phyloP scores from a whole-genome alignment of 2,888 invertebrate genomes.

The Vandiemenella viatica region DNA sequence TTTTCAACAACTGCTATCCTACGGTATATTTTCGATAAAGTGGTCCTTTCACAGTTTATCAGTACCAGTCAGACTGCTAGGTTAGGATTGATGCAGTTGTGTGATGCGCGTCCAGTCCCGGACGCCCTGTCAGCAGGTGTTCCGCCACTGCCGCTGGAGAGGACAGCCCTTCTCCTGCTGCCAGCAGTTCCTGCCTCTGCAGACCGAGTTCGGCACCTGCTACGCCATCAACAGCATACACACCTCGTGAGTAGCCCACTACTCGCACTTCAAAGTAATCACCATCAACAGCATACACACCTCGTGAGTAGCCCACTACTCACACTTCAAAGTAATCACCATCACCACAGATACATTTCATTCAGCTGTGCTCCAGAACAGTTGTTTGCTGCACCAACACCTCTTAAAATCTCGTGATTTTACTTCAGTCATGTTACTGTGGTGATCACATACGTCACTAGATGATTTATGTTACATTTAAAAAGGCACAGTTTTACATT shows the following conservation, averaged over 20 bases:
- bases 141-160: conserved; percentile 5
- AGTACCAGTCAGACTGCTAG: no score
- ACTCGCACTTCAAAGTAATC: not conserved
- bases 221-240: conserved; percentile 9
- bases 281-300: conserved; percentile 8
- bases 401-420: no score
- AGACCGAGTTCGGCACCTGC: conserved; percentile 10
- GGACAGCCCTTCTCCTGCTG: conserved; percentile 8
- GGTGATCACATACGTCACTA: no score
- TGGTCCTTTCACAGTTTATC: no score
- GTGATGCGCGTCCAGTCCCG: conserved; percentile 46
- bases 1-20: no score
- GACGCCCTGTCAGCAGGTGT: conserved; percentile 2
- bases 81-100: not conserved
- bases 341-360: no score
- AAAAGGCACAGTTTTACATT: no score
- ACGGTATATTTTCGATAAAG: no score
- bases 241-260: conserved; percentile 4
- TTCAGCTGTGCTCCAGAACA: no score
- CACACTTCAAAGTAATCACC: not conserved
- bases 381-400: no score
- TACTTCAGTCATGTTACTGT: no score
- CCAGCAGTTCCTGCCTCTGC: conserved; percentile 7
- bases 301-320: conserved; percentile 2
- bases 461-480: no score